Base-by-base conservation (phyloP, 2,888 invertebrate species). In the Nudaria mundana region DNA sequence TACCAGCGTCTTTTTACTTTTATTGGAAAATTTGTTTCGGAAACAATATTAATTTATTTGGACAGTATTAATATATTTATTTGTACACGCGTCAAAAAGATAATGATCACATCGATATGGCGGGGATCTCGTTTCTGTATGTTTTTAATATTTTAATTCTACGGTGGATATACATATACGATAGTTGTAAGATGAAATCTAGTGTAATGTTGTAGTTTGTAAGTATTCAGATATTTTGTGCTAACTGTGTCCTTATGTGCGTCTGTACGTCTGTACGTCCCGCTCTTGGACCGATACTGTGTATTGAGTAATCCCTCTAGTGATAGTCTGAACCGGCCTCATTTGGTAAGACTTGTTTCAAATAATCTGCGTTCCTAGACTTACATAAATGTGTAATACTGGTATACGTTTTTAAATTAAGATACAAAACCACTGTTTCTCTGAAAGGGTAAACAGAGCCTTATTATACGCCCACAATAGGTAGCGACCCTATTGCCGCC, bases 151-250 rank as follows among this genome's bases (percentile, higher is more conserved):
- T 66, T 72, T 69, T 71, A 67, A 79, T 70, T 78, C 54, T 78
- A 76, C 71, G 81, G 81, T 84, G 84, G 81, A 76, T 84, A 86
- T 85, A 83, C 79, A 77, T 83, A 85, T 88, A 88, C 85, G 85
- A 85, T 88, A 86, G 79, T 44, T 48, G 52, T 86, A 85, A 86
- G 83, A 38, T 68, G 59, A 65, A n/a, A 56, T 48, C 69, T 68
- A 83, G 77, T 68, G 56, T 79, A 76, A 74, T 72, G 54, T 57
- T 52, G 63, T 64, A 76, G 52, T 42, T n/a, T 77, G 50, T 86
- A 85, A 83, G 83, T 68, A 74, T 80, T 79, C 74, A 76, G 76
- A 76, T 83, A 76, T 80, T 76, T 78, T 82, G 76, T 78, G 81
- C 75, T 76, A 72, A 70, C 52, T 74, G 69, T 73, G 70, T 70